phyloP scores from a whole-genome alignment of 2,888 invertebrate genomes.

The Apodemia hepburni region DNA sequence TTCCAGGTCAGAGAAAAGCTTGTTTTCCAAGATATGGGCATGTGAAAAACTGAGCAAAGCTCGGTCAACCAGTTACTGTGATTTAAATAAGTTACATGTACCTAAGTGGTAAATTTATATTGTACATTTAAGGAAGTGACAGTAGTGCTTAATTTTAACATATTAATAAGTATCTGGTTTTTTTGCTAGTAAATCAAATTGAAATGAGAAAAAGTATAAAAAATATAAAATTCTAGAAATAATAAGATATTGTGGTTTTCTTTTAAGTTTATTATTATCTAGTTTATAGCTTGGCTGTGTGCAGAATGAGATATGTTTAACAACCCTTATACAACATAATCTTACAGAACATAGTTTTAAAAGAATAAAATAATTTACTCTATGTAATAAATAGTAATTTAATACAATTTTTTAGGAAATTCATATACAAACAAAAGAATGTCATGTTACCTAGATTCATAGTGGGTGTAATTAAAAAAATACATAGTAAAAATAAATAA shows the following conservation, averaged over 20 bases:
- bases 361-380: conserved; percentile 7
- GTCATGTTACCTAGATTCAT: background rate
- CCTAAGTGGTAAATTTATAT: no score
- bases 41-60: no score
- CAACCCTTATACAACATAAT: conserved; percentile 8
- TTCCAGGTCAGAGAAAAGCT: no score
- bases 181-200: no score
- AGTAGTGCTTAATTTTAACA: no score
- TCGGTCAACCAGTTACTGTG: no score
- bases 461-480: conserved; percentile 7
- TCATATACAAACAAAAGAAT: background rate
- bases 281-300: background rate
- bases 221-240: background rate
- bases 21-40: no score
- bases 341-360: background rate
- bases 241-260: conserved; percentile 6
- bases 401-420: conserved; percentile 3
- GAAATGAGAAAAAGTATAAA: background rate
- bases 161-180: no score
- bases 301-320: conserved; percentile 12
- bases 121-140: no score
- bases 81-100: no score
- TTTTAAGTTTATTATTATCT: conserved; percentile 11
- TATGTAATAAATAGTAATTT: conserved; percentile 1
- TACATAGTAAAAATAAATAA: conserved; percentile 25